A percentile compares a stretch with the other conserved stretches of the same genome.
Conservation (phyloP, 2,113 vertebrate species). For the Notechis scutatus region DNA sequence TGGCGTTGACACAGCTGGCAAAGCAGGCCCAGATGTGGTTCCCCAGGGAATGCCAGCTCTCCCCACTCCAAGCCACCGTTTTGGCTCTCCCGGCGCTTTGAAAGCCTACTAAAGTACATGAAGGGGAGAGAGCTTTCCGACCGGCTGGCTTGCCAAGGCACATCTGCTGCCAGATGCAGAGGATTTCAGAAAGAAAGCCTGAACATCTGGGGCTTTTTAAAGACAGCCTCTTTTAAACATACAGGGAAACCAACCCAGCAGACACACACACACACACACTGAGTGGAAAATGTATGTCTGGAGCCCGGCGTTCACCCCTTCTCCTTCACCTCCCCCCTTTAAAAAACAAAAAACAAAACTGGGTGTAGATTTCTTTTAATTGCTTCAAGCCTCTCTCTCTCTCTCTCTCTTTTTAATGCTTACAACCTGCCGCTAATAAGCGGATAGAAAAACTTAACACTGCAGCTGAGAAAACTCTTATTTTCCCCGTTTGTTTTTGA, state of each 20-base stretch:
- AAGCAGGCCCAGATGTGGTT: slow-evolving; percentile 14
- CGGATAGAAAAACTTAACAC: slow-evolving; percentile 83
- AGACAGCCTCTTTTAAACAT: slow-evolving; percentile 73
- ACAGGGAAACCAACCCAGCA: neutral
- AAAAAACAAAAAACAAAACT: too few relatives aligned
- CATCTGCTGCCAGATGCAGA: slow-evolving; percentile 76
- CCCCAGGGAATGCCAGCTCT: slow-evolving; percentile 35
- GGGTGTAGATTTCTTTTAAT: slow-evolving; percentile 67
- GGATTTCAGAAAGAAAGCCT: slow-evolving; percentile 76
- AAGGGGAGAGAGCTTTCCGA: slow-evolving; percentile 71
- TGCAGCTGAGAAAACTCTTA: slow-evolving; percentile 79
- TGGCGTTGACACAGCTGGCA: slow-evolving; percentile 28
- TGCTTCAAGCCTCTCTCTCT: slow-evolving; percentile 69
- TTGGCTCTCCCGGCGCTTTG: slow-evolving; percentile 64
- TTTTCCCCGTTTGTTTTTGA: neutral
- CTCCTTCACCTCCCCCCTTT: neutral
- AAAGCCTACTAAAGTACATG: slow-evolving; percentile 65
- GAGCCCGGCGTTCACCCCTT: neutral
- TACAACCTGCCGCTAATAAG: slow-evolving; percentile 71
- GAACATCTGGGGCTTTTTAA: slow-evolving; percentile 79
- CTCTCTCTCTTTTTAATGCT: slow-evolving; percentile 68
- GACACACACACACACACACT: neutral
- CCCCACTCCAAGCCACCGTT: slow-evolving; percentile 60
- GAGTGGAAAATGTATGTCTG: slow-evolving; percentile 70
- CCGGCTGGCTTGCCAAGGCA: slow-evolving; percentile 69